Base-by-base conservation (phyloP, 2,888 invertebrate genomes). In the Pterostichus niger region DNA sequence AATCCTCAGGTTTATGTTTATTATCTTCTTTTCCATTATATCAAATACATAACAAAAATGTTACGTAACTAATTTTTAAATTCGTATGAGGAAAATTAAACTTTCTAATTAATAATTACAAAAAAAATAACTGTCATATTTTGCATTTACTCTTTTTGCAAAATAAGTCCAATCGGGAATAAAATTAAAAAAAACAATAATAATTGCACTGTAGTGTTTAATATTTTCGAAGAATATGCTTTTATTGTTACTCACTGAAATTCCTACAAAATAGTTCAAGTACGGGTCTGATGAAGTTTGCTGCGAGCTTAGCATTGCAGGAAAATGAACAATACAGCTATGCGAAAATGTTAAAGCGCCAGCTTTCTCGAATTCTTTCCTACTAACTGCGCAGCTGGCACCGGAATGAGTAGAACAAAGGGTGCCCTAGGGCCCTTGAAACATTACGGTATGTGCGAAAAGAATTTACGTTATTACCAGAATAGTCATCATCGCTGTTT, bases 311-410 rank as follows among this genome's bases (percentile, higher is more conserved):
- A 10, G 68, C 68, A 71, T 44, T 71, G 68, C 68, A 71, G 40
- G 68, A 44, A 71, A 71, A 71, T 71, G 68, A 71, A 71, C 68
- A 15, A 40, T n/a, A 35, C 33, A 71, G 68, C 68, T 71, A 71
- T 71, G 68, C 68, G 64, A 64, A 64, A 59, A 64, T 64, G 64
- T 35, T 35, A 31, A 44, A 71, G 68, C 46, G 40, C 68, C 10
- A 44, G 68, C 64, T 40, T 40, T 40, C 64, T 64, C 64, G 40
- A 71, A 71, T 71, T 71, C 68, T 71, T 71, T 71, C 68, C 68
- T 71, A 13, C 68, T 44, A 71, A 44, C 44, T 44, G 68, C 68
- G 40, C 46, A 71, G 13, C 44, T 17, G 68, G 68, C 68, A 44
- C 68, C 44, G 68, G 68, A 71, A 71, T 71, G 44, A 44, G 44